Evolutionary conservation across 2,797 vertebrate genomes (phyloP), one percentile per base, ranked within the genome.

Genomic region (Rhynchonycteris naso): DNA sequence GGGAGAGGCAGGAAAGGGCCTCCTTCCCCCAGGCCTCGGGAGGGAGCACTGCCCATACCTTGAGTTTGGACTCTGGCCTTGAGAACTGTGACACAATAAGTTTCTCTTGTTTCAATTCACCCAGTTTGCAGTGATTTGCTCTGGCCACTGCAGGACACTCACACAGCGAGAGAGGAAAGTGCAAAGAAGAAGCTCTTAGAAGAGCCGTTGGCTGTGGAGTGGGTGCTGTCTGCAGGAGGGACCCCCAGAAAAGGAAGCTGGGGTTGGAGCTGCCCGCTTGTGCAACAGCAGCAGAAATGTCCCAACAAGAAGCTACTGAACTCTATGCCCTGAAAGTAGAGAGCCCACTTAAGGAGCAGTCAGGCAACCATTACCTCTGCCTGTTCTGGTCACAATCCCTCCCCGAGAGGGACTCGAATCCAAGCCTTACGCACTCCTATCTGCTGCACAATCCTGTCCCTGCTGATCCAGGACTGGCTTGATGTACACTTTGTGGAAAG

Each of bases 391-490:
- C 84, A 26, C 30, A 13, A n/a, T 28, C 56, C 0, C 0, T 30
- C 35, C 28, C 3, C 3, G 15, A 43, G 21, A 87, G 69, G 69
- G 38, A 1, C 38, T 56, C 12, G 28, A 4, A 11, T 14, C 3
- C 22, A 11, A 10, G 9, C 52, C 61, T 24, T 1, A 28, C 0
- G 1, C 13, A n/a, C 47, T 50, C 22, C 38, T 7, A 5, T 5
- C 30, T 7, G 50, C 12, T 0, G 58, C 28, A 1, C 0, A 4
- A 35, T 10, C 28, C 7, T 2, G 4, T 43, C 26, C 21, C 66
- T 22, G 33, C 75, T 1, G 52, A 15, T 2, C 33, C 28, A 16
- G 47, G n/a, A 7, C 38, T 21, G 21, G 68, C 50, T 10, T 7
- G 14, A n/a, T 15, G 38, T 1, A 7, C 16, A 2, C 43, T 5